Evolutionary conservation across 2,113 vertebrate species (phyloP).

Genomic region (Sinocyclocheilus anophthalmus): DNA sequence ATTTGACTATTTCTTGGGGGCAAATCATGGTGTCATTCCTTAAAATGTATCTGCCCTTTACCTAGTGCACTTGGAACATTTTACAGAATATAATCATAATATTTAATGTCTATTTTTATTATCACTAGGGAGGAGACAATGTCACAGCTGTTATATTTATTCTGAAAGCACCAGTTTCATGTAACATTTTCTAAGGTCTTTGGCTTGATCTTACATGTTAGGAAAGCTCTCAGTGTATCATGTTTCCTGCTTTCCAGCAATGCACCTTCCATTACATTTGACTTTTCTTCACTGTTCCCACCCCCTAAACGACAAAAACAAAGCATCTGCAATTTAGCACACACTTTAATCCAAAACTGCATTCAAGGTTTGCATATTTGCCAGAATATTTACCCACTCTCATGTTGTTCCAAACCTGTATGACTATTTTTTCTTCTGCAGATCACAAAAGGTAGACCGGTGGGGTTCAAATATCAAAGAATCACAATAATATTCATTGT

Average conservation of each 20-base stretch:
- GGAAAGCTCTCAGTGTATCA: background rate
- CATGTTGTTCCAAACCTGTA: background rate
- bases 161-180: background rate
- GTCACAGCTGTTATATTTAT: background rate
- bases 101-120: background rate
- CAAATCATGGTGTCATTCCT: background rate
- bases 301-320: background rate
- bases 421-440: background rate
- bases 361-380: background rate
- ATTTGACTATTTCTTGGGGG: background rate
- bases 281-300: background rate
- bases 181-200: background rate
- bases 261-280: background rate
- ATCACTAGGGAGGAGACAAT: constrained; percentile 25
- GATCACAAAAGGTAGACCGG: background rate
- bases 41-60: background rate
- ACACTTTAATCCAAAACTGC: background rate
- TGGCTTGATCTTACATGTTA: background rate
- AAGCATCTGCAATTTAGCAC: background rate
- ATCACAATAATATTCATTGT: background rate
- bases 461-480: background rate
- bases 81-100: background rate
- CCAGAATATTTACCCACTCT: background rate
- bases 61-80: background rate
- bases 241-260: background rate